Evolutionary conservation across 30 jellyfish, hydroid and myxozoan genomes (phyloP).

Genomic region (Chironex yamaguchii): DNA sequence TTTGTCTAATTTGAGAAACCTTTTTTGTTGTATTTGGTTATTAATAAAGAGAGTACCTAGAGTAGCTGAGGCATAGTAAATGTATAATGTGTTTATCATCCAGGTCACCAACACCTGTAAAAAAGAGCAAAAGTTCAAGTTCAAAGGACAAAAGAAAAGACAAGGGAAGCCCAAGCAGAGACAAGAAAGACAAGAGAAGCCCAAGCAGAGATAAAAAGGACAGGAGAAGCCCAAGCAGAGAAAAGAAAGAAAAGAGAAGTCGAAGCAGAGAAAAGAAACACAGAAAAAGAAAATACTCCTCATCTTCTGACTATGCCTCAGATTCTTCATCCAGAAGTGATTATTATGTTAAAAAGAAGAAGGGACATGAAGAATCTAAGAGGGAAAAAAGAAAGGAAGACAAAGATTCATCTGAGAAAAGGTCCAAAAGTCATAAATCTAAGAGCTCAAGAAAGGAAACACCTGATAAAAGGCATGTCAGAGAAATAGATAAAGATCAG

Average conservation of each 20-base stretch:
- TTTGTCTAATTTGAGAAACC: too few relatives aligned
- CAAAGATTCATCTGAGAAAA: not conserved
- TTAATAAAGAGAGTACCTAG: too few relatives aligned
- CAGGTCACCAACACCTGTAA: not conserved
- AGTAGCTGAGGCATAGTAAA: too few relatives aligned
- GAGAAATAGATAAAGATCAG: conserved; percentile 49
- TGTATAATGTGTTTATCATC: too few relatives aligned
- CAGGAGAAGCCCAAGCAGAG: not conserved
- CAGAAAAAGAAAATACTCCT: not conserved
- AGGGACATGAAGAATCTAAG: not conserved
- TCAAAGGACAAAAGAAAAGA: not conserved
- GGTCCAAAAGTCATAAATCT: not conserved
- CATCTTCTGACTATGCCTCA: not conserved
- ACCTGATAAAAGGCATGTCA: not conserved
- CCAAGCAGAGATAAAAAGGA: not conserved
- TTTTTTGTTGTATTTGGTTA: too few relatives aligned
- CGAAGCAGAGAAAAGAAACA: not conserved
- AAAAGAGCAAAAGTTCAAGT: not conserved
- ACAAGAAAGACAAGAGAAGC: not conserved
- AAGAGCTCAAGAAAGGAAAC: conserved; percentile 23
- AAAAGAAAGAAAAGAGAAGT: not conserved
- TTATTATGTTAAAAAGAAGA: not conserved
- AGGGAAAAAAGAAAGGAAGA: not conserved
- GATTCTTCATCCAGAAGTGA: not conserved
- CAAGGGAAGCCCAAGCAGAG: not conserved